A percentile compares a stretch with the other conserved stretches of the same genome.
These are phyloP conservation scores for Brachyhypopomus gauderio DNA, from an alignment of 2,113 vertebrate genomes.

Conservation along the genomic window DNA sequence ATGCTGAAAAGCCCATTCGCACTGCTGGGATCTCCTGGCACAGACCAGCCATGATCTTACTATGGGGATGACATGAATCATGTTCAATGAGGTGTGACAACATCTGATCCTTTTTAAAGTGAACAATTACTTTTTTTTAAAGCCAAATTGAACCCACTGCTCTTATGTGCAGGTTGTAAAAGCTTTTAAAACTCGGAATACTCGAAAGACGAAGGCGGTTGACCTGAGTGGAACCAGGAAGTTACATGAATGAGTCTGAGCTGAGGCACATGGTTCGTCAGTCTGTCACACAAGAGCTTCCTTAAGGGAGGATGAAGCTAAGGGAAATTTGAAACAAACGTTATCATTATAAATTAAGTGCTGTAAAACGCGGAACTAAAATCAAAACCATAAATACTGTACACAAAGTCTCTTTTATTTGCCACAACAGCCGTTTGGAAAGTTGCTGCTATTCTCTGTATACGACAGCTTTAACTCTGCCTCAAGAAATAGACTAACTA, in stretches of 20 bases:
- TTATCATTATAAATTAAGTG: conserved; percentile 81
- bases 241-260: background rate
- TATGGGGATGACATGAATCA: too few relatives aligned
- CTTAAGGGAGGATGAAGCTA: conserved; percentile 26
- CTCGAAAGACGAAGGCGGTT: background rate
- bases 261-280: background rate
- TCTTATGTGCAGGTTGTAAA: too few relatives aligned
- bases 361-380: conserved; percentile 74
- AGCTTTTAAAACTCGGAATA: too few relatives aligned
- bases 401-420: conserved; percentile 70
- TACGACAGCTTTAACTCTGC: conserved; percentile 30
- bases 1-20: too few relatives aligned
- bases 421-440: conserved; percentile 57
- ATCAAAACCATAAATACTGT: conserved; percentile 85
- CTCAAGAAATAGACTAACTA: conserved; percentile 37
- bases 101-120: too few relatives aligned
- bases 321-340: conserved; percentile 53
- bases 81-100: too few relatives aligned
- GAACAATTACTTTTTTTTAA: too few relatives aligned
- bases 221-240: background rate
- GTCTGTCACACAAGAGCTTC: background rate
- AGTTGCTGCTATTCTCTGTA: conserved; percentile 41
- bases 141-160: too few relatives aligned
- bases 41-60: too few relatives aligned
- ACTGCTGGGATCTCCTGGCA: too few relatives aligned